Base-by-base conservation (phyloP, 2,888 invertebrate genomes). In the Unio delphinus region DNA sequence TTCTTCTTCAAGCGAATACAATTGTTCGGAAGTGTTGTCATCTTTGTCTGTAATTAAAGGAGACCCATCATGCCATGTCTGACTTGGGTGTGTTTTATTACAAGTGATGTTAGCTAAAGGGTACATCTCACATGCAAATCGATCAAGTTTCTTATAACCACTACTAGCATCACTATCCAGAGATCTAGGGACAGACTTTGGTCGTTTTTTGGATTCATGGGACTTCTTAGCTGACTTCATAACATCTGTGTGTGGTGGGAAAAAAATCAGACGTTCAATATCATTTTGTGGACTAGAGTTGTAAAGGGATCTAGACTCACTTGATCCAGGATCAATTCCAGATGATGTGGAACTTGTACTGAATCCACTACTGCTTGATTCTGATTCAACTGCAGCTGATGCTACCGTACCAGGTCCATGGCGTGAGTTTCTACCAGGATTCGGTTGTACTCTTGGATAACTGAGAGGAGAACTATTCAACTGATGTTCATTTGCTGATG, bases 201-300 rank as follows among this genome's bases (percentile, higher is more conserved):
- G 72, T 55, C 72, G 68, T 57, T 57, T 65, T 59, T 73, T 77
- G n/a, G 77, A 60, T 15, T 68, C 69, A 59, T 70, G 68, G 59
- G 74, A 75, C 26, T 64, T 23, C 67, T 69, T 72, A 26, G 68
- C 45, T 20, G 57, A 64, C 54, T 70, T 73, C 56, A 65, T 61
- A 23, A 70, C 75, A 64, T 85, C 84, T 15, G 84, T 75, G 70
- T 86, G 86, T n/a, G 86, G 86, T 56, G 86, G 86, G 56, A 78
- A 82, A 67, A 85, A 86, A 20, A 86, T 78, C 20, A 86, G 72
- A 54, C 83, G 73, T 62, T 86, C 84, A 67, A 86, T 79, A 73
- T 81, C 81, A 70, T 73, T 80, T 61, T 76, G 70, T 23, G 81
- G 81, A 70, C 79, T 79, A 58, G 73, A 73, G 30, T 67, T 68